Conservation (phyloP, 2,888 invertebrate species). For the Chloromyia formosa region DNA sequence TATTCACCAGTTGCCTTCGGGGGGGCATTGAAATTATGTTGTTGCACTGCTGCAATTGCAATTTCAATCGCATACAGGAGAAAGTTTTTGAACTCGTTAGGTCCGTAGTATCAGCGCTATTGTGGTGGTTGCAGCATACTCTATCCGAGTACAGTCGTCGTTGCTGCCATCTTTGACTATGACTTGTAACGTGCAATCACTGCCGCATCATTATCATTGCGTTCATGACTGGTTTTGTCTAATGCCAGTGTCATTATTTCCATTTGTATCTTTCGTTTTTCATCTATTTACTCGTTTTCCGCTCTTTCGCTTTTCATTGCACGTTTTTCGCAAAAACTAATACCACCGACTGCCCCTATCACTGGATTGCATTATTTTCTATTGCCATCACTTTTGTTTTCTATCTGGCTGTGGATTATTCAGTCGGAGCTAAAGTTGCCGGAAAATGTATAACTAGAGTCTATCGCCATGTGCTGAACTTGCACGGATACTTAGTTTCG, state of each 20-base stretch:
- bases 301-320: slow-evolving; percentile 24
- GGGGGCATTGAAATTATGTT: slow-evolving; percentile 30
- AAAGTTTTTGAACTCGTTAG: slow-evolving; percentile 33
- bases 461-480: too few relatives aligned
- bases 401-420: slow-evolving; percentile 15
- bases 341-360: too few relatives aligned
- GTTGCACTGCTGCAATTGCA: slow-evolving; percentile 34
- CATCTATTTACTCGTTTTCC: slow-evolving; percentile 29
- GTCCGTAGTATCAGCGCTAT: background rate
- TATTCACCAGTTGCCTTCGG: background rate
- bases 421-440: background rate
- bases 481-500: too few relatives aligned
- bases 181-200: slow-evolving; percentile 35
- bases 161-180: slow-evolving; percentile 4
- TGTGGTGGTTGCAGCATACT: background rate
- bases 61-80: slow-evolving; percentile 28
- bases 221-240: slow-evolving; percentile 44
- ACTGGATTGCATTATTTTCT: slow-evolving; percentile 20
- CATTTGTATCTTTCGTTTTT: slow-evolving; percentile 23
- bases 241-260: slow-evolving; percentile 49
- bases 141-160: background rate
- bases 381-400: slow-evolving; percentile 39
- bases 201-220: slow-evolving; percentile 43
- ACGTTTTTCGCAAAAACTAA: background rate
- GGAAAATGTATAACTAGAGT: background rate